Evolutionary conservation across 2,888 invertebrate genomes (phyloP), one percentile per base, ranked within the genome.

Genomic region (Folsomia manolachei): DNA sequence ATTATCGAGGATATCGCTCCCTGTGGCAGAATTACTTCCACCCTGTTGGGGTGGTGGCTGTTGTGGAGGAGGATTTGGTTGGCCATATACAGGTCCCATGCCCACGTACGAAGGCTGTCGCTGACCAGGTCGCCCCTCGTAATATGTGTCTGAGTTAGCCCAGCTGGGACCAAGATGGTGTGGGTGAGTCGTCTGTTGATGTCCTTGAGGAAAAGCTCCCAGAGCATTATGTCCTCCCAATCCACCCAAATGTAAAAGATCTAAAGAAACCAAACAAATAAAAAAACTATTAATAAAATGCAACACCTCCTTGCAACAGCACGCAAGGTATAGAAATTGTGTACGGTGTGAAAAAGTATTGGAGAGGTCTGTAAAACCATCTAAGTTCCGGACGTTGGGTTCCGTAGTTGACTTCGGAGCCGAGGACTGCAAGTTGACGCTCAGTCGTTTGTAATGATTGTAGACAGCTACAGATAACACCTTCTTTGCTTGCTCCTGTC

Each of bases 391-490:
- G 60, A 75, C 77, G 26, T 74, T 24, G 7, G 77, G 72, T 39
- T 79, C 79, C 9, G 77, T 51, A 7, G 76, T 24, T 26, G 72
- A 71, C 27, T 76, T 78, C 23, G 71, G 70, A 19, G 82, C 83
- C 83, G 84, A 87, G 27, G 82, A 79, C 80, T 90, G 90, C 74
- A 93, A 88, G 85, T 97, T 97, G 85, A 97, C 95, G 84, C 93
- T 94, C 82, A 99, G 95, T 82, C 98, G 88, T 86, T 98, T 97
- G 85, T 98, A 99, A 84, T 99, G 99, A 86, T 98, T 97, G 86
- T 99, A 99, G 0, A 99, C 98, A 14, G 98, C 97, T 51, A 98
- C 98, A 0, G 97, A 91, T 52, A 99, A 86, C 53, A 97, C 97
- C 86, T 97, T 97, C 86, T 99, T 99, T 0, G 98, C 98, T 84